Evolutionary conservation across 92 coral and sea anemone genomes (phyloP).

Genomic region (Anthopleura xanthogrammica): DNA sequence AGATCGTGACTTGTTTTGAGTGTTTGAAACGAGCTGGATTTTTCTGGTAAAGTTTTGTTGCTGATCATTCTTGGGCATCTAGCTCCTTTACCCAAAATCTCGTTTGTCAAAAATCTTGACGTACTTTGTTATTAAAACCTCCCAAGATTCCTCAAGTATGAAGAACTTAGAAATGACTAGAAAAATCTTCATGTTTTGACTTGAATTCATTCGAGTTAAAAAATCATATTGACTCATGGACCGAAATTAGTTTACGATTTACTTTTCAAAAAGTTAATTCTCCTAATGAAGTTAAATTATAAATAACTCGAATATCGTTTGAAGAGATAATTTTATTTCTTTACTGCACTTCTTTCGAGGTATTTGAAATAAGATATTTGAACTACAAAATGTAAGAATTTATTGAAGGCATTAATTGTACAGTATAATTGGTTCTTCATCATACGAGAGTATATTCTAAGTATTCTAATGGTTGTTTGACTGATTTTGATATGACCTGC

Average conservation of each 20-base stretch:
- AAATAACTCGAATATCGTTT: neutral
- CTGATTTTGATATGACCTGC: neutral
- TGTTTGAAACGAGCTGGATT: neutral
- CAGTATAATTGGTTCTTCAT: too few species aligned
- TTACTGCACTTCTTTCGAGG: too few species aligned
- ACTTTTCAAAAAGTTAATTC: neutral
- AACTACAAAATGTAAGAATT: too few species aligned
- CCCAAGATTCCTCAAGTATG: neutral
- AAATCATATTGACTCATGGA: neutral
- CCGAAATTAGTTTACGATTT: neutral
- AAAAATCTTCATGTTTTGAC: neutral
- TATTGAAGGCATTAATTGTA: too few species aligned
- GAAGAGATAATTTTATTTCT: neutral
- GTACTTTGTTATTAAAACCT: conserved; percentile 8
- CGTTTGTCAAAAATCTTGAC: conserved; percentile 5
- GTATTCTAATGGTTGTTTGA: neutral
- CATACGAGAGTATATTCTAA: too few species aligned
- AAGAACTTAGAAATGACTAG: neutral
- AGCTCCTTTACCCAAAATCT: neutral
- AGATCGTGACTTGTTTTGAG: neutral
- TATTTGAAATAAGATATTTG: too few species aligned
- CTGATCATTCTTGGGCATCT: neutral
- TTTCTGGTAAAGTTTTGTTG: conserved; percentile 4
- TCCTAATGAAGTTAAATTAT: neutral
- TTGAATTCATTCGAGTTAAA: neutral